Conservation (phyloP, 2,113 vertebrate genomes). For the Python bivittatus region DNA sequence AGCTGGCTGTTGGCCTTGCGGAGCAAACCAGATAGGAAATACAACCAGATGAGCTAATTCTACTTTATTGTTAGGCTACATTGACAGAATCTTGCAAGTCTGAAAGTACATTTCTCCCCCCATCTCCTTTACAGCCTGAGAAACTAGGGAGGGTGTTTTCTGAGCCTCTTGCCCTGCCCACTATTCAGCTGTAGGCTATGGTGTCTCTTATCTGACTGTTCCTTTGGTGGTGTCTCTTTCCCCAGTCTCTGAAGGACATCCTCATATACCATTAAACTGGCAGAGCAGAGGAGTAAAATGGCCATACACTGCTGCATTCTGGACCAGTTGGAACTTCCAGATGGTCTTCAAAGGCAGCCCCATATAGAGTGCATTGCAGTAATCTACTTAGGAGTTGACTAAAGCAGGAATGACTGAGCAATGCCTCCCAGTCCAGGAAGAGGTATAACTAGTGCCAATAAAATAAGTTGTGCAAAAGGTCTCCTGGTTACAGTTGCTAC, state of each 20-base stretch:
- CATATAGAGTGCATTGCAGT: background rate
- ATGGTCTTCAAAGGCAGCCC: background rate
- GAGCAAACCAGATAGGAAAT: background rate
- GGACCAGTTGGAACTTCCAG: background rate
- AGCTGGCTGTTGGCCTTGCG: background rate
- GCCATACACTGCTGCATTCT: background rate
- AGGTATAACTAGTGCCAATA: no score
- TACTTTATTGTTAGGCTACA: background rate
- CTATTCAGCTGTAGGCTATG: background rate
- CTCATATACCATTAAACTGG: background rate
- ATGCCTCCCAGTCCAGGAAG: no score
- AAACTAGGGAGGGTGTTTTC: background rate
- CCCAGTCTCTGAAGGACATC: background rate
- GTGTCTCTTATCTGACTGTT: background rate
- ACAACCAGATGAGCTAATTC: background rate
- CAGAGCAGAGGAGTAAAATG: background rate
- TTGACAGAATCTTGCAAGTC: background rate
- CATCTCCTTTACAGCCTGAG: background rate
- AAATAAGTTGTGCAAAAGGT: no score
- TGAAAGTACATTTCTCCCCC: background rate
- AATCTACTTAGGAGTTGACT: background rate
- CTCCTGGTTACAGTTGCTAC: no score
- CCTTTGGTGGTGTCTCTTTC: background rate
- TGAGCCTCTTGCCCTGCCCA: background rate
- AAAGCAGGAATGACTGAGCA: no score